These are phyloP conservation scores for Dinoponera quadriceps DNA, from an alignment of 1,140 invertebrate genomes.

Conservation along the genomic window DNA sequence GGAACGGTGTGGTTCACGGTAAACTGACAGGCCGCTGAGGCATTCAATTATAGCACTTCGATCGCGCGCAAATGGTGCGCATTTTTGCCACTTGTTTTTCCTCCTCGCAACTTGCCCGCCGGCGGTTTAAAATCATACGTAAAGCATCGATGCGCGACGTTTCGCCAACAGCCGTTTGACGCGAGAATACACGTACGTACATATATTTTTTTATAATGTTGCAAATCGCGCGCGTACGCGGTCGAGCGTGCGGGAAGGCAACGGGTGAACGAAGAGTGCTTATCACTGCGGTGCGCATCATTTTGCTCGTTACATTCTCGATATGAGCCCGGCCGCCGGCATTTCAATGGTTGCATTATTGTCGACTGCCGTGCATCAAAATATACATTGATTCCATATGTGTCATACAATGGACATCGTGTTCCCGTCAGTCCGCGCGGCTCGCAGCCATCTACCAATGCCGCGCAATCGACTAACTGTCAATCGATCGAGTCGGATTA, in stretches of 20 bases:
- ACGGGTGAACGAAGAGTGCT: constrained; percentile 2
- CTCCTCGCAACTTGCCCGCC: background rate
- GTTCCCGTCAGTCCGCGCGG: constrained; percentile 64
- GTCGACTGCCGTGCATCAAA: constrained; percentile 64
- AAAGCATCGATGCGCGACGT: background rate
- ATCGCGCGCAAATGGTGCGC: background rate
- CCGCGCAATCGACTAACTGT: constrained; percentile 77
- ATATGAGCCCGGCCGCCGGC: constrained; percentile 36
- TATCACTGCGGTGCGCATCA: background rate
- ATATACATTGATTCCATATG: constrained; percentile 70
- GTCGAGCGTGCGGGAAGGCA: background rate
- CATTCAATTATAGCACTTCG: background rate
- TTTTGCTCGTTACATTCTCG: constrained; percentile 51
- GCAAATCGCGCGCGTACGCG: constrained; percentile 16
- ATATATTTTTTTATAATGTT: constrained; percentile 34
- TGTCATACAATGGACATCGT: constrained; percentile 68
- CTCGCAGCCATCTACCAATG: constrained; percentile 66
- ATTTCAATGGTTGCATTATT: constrained; percentile 71
- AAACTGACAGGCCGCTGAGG: background rate
- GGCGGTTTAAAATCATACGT: background rate
- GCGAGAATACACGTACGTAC: no score
- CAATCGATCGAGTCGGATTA: constrained; percentile 77
- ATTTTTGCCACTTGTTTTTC: background rate
- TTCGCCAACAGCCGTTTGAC: constrained; percentile 5
- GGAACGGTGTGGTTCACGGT: background rate